phyloP scores from a whole-genome alignment of 2,888 invertebrate species.

The Blastobasis lacticolella region DNA sequence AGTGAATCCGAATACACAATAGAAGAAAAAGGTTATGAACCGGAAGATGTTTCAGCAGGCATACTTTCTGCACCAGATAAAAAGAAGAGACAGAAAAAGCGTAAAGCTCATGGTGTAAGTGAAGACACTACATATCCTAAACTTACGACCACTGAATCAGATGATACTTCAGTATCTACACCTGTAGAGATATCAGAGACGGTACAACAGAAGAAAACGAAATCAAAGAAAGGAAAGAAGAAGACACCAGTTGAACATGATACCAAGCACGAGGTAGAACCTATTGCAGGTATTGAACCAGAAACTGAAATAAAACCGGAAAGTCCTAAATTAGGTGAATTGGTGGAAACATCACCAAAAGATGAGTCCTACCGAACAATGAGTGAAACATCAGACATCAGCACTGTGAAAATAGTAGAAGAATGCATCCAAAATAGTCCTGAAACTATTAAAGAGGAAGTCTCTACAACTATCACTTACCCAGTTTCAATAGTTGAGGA shows the following conservation, averaged over 20 bases:
- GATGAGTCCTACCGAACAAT: constrained; percentile 76
- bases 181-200: constrained; percentile 39
- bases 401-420: constrained; percentile 78
- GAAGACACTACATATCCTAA: constrained; percentile 60
- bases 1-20: constrained; percentile 55
- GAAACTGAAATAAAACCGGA: constrained; percentile 38
- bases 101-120: constrained; percentile 44
- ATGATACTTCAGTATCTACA: constrained; percentile 42
- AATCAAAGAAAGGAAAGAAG: constrained; percentile 67
- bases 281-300: too few relatives aligned
- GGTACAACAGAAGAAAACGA: constrained; percentile 32
- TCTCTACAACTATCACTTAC: constrained; percentile 70
- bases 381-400: constrained; percentile 73
- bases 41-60: constrained; percentile 76
- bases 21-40: constrained; percentile 81
- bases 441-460: constrained; percentile 51
- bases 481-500: constrained; percentile 76
- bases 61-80: constrained; percentile 32
- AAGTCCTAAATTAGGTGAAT: constrained; percentile 63
- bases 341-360: constrained; percentile 66
- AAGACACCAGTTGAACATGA: constrained; percentile 43
- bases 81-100: constrained; percentile 71
- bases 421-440: constrained; percentile 75
- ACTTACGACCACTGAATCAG: constrained; percentile 50
- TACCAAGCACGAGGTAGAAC: constrained; percentile 18